Conservation (phyloP, 2,888 invertebrate species). For the Heterodera filipjevi region DNA sequence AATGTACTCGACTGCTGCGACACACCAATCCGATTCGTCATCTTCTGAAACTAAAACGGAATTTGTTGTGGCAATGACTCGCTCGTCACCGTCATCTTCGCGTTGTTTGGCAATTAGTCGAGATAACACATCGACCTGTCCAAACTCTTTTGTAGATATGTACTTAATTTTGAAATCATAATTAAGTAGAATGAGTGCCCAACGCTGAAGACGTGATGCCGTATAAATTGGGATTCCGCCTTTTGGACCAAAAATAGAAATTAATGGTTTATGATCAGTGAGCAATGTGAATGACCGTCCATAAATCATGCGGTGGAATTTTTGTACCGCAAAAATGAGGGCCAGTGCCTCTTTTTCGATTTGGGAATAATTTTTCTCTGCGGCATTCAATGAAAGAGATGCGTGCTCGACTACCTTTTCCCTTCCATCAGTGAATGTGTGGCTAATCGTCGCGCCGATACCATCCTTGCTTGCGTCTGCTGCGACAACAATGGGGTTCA, state of each 20-base stretch:
- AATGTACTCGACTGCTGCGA: too few relatives aligned
- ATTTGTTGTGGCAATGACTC: too few relatives aligned
- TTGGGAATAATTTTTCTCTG: conserved; percentile 47
- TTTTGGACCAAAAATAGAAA: conserved; percentile 48
- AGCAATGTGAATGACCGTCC: conserved; percentile 59
- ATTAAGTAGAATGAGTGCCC: conserved; percentile 56
- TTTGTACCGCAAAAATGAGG: conserved; percentile 65
- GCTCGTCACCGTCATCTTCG: too few relatives aligned
- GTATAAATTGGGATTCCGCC: conserved; percentile 54
- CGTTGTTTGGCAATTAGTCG: conserved; percentile 39
- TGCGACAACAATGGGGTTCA: conserved; percentile 58
- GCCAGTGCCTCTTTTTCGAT: conserved; percentile 64
- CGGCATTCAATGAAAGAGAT: conserved; percentile 35
- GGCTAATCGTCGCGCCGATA: conserved; percentile 54
- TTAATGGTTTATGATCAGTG: conserved; percentile 63
- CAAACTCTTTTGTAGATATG: conserved; percentile 52
- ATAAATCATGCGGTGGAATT: conserved; percentile 66
- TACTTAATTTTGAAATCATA: conserved; percentile 64
- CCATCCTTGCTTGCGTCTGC: conserved; percentile 65
- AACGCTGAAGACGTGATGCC: conserved; percentile 56
- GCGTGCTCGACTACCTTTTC: conserved; percentile 48
- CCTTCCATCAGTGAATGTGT: conserved; percentile 52
- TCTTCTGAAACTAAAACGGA: too few relatives aligned
- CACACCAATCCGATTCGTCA: too few relatives aligned
- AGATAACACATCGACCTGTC: conserved; percentile 64